phyloP scores from a whole-genome alignment of 2,797 vertebrate species.

The Synanceia verrucosa region DNA sequence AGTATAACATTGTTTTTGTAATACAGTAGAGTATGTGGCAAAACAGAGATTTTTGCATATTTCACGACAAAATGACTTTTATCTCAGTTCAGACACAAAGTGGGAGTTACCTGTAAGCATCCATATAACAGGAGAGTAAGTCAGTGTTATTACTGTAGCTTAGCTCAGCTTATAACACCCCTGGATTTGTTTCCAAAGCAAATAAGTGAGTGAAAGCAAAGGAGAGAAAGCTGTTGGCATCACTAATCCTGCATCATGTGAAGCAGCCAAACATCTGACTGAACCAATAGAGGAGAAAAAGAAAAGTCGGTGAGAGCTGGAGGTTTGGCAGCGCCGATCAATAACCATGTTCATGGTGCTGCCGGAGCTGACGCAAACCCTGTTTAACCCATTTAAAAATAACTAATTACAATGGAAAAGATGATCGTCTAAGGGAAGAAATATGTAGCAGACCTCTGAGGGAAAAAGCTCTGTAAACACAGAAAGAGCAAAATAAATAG shows the following conservation, averaged over 20 bases:
- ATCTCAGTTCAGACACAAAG: not conserved
- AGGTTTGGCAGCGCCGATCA: slow-evolving; percentile 38
- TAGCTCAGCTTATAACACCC: not conserved
- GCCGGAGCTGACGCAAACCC: slow-evolving; percentile 27
- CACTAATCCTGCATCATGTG: slow-evolving; percentile 6
- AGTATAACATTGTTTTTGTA: no score
- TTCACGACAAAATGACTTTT: not conserved
- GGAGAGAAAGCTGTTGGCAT: slow-evolving; percentile 26
- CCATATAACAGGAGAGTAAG: slow-evolving; percentile 3
- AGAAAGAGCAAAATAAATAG: slow-evolving; percentile 7
- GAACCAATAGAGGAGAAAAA: slow-evolving; percentile 29
- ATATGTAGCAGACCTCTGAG: slow-evolving; percentile 41
- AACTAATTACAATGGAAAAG: slow-evolving; percentile 57
- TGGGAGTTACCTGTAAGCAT: slow-evolving; percentile 7
- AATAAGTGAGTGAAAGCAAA: slow-evolving; percentile 24
- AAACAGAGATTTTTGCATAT: no score
- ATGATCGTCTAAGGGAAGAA: slow-evolving; percentile 47
- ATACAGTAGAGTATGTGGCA: no score
- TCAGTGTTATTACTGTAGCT: slow-evolving; percentile 13
- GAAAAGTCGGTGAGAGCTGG: slow-evolving; percentile 18
- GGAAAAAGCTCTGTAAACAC: slow-evolving; percentile 45
- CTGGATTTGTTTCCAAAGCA: slow-evolving; percentile 32
- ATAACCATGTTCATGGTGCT: slow-evolving; percentile 36
- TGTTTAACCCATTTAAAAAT: slow-evolving; percentile 55
- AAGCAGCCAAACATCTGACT: slow-evolving; percentile 50